Evolutionary conservation across 2,113 vertebrate genomes (phyloP).

Genomic region (Pangasianodon gigas): DNA sequence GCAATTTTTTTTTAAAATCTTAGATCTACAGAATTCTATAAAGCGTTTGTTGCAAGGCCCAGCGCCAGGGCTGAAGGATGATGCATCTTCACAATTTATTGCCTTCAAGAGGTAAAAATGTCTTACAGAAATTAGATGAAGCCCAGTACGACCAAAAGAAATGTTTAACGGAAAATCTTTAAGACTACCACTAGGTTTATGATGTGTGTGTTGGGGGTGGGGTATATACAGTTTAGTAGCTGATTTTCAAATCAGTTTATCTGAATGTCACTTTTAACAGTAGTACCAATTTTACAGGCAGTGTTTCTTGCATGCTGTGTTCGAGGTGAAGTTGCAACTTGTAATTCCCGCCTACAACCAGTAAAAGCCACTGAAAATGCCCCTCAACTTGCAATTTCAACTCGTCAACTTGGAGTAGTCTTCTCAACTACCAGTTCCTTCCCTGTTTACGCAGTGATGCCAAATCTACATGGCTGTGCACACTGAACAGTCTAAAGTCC

Average conservation of each 20-base stretch:
- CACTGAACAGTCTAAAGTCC: background rate
- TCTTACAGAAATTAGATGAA: background rate
- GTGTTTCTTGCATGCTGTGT: background rate
- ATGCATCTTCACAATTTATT: slow-evolving; percentile 81
- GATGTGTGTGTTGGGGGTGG: background rate
- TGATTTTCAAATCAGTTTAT: background rate
- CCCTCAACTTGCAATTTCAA: too few species aligned
- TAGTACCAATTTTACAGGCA: background rate
- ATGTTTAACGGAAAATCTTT: background rate
- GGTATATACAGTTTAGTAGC: background rate
- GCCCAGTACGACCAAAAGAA: background rate
- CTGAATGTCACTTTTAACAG: background rate
- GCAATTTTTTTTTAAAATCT: background rate
- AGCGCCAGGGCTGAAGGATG: slow-evolving; percentile 73
- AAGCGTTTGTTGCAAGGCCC: slow-evolving; percentile 24
- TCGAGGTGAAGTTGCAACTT: background rate
- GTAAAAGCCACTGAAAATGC: too few species aligned
- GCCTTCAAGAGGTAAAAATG: slow-evolving; percentile 80
- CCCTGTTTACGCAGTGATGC: background rate
- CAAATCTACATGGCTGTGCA: background rate
- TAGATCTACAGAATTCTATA: slow-evolving; percentile 51
- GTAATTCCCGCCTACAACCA: background rate
- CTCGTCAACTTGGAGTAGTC: background rate
- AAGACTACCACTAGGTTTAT: background rate
- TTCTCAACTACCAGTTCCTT: background rate